A percentile compares a stretch with the other conserved stretches of the same genome.
Evolutionary conservation across 2,113 vertebrate species (phyloP).

Genomic region (Cranoglanis bouderius): DNA sequence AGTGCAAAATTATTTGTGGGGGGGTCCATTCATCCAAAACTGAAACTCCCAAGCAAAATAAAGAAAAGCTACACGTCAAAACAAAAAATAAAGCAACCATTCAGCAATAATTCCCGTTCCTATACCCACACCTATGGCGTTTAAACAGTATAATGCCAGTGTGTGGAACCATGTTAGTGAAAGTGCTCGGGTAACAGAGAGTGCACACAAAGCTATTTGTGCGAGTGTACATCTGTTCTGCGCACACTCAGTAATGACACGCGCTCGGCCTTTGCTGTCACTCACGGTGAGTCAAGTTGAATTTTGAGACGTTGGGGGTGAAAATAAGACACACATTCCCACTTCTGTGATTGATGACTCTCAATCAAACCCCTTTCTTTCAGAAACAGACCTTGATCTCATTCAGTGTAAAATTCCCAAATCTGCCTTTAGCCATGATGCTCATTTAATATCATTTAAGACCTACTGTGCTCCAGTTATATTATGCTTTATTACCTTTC

Average conservation of each 20-base stretch:
- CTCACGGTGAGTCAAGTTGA: too few relatives aligned
- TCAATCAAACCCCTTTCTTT: background rate
- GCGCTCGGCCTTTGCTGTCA: background rate
- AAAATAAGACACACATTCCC: background rate
- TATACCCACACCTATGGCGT: background rate
- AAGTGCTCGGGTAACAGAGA: background rate
- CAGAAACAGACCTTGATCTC: background rate
- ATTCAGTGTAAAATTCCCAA: background rate
- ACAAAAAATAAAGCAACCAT: background rate
- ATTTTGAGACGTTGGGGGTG: background rate
- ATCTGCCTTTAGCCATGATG: background rate
- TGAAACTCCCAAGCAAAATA: background rate
- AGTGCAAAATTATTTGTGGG: background rate
- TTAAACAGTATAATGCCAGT: background rate
- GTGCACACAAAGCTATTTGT: background rate
- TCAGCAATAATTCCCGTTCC: background rate
- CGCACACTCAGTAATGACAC: background rate
- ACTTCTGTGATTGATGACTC: background rate
- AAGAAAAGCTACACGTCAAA: background rate
- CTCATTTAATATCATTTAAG: background rate
- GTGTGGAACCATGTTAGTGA: background rate
- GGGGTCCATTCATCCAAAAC: background rate
- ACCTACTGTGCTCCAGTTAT: background rate
- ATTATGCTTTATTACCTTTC: background rate
- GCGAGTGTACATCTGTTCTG: background rate